Percentiles rank a stretch among this genome's conserved stretches.
Conservation (phyloP, 2,113 vertebrate species). For the Fukomys damarensis region DNA sequence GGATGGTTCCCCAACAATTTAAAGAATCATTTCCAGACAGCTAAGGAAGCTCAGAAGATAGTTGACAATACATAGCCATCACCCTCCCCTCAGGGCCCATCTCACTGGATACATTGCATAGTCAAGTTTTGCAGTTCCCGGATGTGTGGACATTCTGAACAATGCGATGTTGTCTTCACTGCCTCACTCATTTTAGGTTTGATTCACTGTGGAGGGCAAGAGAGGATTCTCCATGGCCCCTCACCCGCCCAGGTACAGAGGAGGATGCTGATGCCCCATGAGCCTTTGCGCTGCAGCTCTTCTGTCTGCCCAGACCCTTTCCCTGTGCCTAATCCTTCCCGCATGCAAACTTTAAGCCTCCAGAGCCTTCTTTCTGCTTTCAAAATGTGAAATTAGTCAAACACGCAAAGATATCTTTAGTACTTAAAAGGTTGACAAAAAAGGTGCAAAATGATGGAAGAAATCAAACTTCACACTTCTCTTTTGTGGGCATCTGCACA, state of each 20-base stretch:
- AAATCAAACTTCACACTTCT: conserved; percentile 23
- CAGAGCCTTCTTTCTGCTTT: neutral
- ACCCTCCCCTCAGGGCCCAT: neutral
- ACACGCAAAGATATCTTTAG: neutral
- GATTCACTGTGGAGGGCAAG: conserved; percentile 53
- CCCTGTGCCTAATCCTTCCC: neutral
- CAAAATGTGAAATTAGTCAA: conserved; percentile 50
- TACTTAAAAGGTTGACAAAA: conserved; percentile 31
- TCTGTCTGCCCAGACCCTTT: rapidly evolving
- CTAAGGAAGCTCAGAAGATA: neutral
- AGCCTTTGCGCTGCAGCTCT: neutral
- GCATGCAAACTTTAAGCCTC: neutral
- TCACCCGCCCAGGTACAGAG: neutral
- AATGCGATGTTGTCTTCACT: conserved; percentile 40
- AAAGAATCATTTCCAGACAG: neutral
- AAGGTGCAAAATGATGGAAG: neutral
- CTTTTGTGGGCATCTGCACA: neutral
- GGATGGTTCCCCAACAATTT: neutral
- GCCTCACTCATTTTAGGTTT: conserved; percentile 4
- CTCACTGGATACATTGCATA: neutral
- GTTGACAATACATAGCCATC: rapidly evolving
- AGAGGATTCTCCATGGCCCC: neutral
- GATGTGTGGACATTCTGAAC: neutral
- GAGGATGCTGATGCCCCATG: neutral
- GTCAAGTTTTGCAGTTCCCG: neutral